phyloP scores from a whole-genome alignment of 2,113 vertebrate species.

The Chinchilla lanigera region DNA sequence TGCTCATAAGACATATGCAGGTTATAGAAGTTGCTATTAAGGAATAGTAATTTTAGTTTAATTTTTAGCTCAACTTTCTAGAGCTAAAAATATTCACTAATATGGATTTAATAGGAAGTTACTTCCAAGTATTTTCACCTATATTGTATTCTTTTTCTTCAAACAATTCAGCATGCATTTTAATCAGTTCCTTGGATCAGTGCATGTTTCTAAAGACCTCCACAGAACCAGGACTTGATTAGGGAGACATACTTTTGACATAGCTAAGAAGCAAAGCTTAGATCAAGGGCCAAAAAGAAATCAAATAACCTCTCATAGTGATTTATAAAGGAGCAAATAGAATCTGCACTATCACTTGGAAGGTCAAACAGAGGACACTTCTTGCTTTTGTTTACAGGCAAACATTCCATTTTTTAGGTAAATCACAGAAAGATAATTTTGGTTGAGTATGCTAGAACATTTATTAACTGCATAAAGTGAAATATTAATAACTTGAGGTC shows the following conservation, averaged over 20 bases:
- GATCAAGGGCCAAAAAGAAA: background rate
- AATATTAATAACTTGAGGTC: conserved; percentile 34
- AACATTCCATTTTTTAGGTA: conserved; percentile 42
- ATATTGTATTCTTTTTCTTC: background rate
- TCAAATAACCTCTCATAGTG: background rate
- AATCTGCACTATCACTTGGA: background rate
- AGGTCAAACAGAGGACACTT: background rate
- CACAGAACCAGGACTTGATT: conserved; percentile 16
- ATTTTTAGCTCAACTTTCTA: background rate
- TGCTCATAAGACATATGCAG: background rate
- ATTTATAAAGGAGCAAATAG: background rate
- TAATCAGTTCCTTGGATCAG: background rate
- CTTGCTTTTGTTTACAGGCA: conserved; percentile 57
- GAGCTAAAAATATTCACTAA: background rate
- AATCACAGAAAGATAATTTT: conserved; percentile 29
- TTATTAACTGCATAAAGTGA: background rate
- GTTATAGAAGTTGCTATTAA: conserved; percentile 25
- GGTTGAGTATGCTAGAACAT: background rate
- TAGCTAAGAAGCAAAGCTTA: conserved; percentile 19
- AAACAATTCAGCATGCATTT: conserved; percentile 3
- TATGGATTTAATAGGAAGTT: conserved; percentile 38
- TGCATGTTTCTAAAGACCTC: background rate
- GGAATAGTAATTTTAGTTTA: background rate
- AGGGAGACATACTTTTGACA: background rate
- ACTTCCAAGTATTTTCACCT: background rate